Conservation (phyloP, 2,888 invertebrate species). For the Druceiella hillmani region DNA sequence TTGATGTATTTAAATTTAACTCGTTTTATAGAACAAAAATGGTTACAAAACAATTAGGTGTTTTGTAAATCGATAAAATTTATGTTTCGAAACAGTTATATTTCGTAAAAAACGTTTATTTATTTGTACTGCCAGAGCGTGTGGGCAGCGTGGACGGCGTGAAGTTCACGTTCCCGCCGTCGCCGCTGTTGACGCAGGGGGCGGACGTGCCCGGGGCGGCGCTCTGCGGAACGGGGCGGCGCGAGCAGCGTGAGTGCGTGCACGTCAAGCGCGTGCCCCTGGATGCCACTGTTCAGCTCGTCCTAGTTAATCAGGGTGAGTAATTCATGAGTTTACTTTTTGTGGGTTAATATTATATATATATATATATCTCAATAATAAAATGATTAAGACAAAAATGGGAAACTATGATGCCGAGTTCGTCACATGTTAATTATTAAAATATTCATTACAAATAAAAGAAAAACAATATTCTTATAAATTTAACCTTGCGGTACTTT, state of each 20-base stretch:
- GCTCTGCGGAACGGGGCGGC: constrained; percentile 42
- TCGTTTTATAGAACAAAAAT: too few species aligned
- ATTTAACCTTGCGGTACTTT: too few species aligned
- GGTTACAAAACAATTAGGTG: too few species aligned
- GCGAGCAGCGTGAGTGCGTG: constrained; percentile 57
- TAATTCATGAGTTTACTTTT: background rate
- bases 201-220: constrained; percentile 50
- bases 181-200: constrained; percentile 70
- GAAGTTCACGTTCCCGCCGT: constrained; percentile 70
- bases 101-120: constrained; percentile 6
- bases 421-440: too few species aligned
- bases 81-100: constrained; percentile 7
- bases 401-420: too few species aligned
- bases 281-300: constrained; percentile 65
- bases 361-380: background rate
- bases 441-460: too few species aligned
- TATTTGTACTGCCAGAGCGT: constrained; percentile 36
- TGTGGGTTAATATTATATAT: background rate
- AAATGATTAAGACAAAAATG: background rate
- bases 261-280: constrained; percentile 64
- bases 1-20: too few species aligned
- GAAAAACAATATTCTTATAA: too few species aligned
- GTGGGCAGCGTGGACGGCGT: constrained; percentile 64
- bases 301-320: constrained; percentile 71
- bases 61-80: constrained; percentile 7